Conservation (phyloP, 2,113 vertebrate genomes). For the Ochotona curzoniae region DNA sequence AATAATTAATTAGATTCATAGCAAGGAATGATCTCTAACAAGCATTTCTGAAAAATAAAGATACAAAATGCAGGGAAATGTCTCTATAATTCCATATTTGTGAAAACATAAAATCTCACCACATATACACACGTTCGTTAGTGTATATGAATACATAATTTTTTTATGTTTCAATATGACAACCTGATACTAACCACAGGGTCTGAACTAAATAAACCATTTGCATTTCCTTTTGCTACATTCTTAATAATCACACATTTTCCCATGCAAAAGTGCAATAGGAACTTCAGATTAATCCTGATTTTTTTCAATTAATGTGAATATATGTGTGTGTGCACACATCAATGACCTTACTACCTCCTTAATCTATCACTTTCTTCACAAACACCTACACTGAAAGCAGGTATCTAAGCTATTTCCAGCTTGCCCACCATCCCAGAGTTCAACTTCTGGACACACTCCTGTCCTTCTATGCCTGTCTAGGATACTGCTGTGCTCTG, state of each 20-base stretch:
- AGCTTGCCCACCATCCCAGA: no score
- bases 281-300: neutral
- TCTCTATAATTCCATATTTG: neutral
- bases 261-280: neutral
- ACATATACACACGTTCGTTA: neutral
- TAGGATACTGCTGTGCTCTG: no score
- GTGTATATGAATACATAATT: neutral
- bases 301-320: neutral
- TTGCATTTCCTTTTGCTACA: neutral
- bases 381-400: no score
- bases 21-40: neutral
- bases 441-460: no score
- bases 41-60: neutral
- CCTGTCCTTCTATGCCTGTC: no score
- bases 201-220: neutral
- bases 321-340: no score
- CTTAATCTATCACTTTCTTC: no score
- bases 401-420: no score
- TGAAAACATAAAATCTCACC: neutral
- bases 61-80: neutral
- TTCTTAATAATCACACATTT: neutral
- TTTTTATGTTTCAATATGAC: neutral
- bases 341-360: no score
- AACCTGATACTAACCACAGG: neutral
- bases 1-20: slow-evolving; percentile 12